phyloP scores from a whole-genome alignment of 2,888 invertebrate species.

The Monochamus alternatus region DNA sequence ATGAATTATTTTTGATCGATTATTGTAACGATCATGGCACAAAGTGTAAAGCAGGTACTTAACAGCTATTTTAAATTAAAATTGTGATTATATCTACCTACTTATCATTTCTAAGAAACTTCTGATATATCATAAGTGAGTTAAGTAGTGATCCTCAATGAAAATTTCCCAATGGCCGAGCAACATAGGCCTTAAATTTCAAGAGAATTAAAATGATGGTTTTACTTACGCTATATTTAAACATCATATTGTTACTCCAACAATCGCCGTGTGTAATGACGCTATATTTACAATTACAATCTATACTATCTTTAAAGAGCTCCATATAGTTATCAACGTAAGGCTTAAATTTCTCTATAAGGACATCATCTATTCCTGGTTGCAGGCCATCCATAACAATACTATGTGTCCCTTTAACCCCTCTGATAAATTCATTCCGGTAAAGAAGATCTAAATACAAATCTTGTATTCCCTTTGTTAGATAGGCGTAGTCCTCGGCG shows the following conservation, averaged over 20 bases:
- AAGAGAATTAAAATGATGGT: no score
- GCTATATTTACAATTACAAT: not conserved
- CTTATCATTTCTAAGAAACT: no score
- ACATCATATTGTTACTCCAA: conserved; percentile 24
- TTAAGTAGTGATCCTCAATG: not conserved
- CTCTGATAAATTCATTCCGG: not conserved
- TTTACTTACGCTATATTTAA: conserved; percentile 18
- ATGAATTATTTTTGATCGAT: no score
- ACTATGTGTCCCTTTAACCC: not conserved
- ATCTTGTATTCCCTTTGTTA: conserved; percentile 10
- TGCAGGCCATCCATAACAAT: not conserved
- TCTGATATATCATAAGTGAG: not conserved
- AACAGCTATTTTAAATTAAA: not conserved
- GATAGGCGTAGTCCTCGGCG: not conserved
- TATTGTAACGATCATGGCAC: no score
- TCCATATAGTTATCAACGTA: not conserved
- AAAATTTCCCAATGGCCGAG: not conserved
- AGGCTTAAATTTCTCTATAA: not conserved
- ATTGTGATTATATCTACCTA: no score
- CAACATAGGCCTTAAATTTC: not conserved
- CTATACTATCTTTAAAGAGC: not conserved
- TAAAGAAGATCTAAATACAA: not conserved
- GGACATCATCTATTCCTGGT: not conserved
- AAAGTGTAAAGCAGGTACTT: no score
- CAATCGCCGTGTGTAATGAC: conserved; percentile 17